phyloP scores from a whole-genome alignment of 2,113 vertebrate genomes.

The Paramisgurnus dabryanus region DNA sequence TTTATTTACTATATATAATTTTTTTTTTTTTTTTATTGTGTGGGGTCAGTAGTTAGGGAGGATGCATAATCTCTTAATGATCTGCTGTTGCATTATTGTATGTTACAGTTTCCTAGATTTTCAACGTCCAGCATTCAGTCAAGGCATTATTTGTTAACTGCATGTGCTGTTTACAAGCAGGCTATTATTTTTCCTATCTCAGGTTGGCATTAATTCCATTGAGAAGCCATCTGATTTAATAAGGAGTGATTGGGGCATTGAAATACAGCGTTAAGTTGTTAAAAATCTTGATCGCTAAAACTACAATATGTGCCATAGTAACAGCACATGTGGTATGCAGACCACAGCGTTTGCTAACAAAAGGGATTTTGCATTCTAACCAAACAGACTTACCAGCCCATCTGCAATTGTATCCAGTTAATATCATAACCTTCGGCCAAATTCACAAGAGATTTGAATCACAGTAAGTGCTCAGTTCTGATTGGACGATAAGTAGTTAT shows the following conservation, averaged over 20 bases:
- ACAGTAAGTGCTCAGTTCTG: slow-evolving; percentile 13
- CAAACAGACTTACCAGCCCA: slow-evolving; percentile 25
- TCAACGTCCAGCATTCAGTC: neutral
- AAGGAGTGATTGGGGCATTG: neutral
- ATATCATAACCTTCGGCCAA: slow-evolving; percentile 20
- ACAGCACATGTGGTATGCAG: slow-evolving; percentile 4
- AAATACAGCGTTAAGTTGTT: neutral
- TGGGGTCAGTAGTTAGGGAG: slow-evolving; percentile 57
- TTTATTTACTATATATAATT: slow-evolving; percentile 59
- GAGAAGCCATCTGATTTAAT: neutral
- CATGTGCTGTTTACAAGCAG: slow-evolving; percentile 16
- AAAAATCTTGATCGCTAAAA: neutral
- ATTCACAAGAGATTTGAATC: slow-evolving; percentile 21
- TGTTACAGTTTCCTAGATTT: slow-evolving; percentile 37
- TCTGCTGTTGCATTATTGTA: slow-evolving; percentile 24
- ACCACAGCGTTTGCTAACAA: slow-evolving; percentile 7
- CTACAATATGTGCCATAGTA: slow-evolving; percentile 3
- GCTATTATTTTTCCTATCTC: neutral
- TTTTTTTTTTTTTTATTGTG: slow-evolving; percentile 47
- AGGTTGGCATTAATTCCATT: slow-evolving; percentile 7
- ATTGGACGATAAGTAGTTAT: neutral
- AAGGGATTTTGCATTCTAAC: slow-evolving; percentile 49
- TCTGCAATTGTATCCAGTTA: neutral
- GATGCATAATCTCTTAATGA: slow-evolving; percentile 57
- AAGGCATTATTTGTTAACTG: slow-evolving; percentile 13